Evolutionary conservation across 2,113 vertebrate genomes (phyloP).

Genomic region (Polypterus bichir): DNA sequence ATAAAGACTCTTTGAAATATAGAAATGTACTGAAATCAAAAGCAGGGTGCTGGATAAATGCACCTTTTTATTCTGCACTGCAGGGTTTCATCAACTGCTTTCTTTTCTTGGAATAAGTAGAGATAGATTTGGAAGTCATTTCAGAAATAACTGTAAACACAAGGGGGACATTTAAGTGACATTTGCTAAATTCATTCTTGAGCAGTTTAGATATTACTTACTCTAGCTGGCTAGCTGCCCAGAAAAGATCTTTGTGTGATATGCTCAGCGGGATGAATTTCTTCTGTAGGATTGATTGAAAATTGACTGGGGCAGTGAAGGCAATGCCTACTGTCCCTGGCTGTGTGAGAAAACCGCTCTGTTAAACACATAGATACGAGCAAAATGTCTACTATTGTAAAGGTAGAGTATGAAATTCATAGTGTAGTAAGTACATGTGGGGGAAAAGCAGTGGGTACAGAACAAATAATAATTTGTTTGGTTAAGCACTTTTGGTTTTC

Average conservation of each 20-base stretch:
- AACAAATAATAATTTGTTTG: no score
- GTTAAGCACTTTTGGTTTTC: no score
- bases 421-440: no score
- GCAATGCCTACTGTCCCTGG: not conserved
- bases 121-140: not conserved
- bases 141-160: constrained; percentile 6
- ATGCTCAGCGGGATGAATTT: not conserved
- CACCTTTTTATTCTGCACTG: not conserved
- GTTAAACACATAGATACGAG: no score
- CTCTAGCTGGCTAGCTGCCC: constrained; percentile 1
- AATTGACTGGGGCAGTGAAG: not conserved
- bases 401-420: no score
- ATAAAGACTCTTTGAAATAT: not conserved
- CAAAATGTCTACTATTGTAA: no score
- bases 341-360: no score
- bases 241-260: not conserved
- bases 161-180: constrained; percentile 5
- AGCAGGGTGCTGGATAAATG: not conserved
- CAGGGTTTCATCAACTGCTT: not conserved
- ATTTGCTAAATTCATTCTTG: constrained; percentile 3
- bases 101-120: not conserved
- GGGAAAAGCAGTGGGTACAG: no score
- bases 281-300: not conserved
- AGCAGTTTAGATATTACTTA: constrained; percentile 1
- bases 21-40: not conserved